Evolutionary conservation across 1,140 invertebrate species (phyloP), one percentile per base, ranked within the genome.

Genomic region (Hyles vespertilio): DNA sequence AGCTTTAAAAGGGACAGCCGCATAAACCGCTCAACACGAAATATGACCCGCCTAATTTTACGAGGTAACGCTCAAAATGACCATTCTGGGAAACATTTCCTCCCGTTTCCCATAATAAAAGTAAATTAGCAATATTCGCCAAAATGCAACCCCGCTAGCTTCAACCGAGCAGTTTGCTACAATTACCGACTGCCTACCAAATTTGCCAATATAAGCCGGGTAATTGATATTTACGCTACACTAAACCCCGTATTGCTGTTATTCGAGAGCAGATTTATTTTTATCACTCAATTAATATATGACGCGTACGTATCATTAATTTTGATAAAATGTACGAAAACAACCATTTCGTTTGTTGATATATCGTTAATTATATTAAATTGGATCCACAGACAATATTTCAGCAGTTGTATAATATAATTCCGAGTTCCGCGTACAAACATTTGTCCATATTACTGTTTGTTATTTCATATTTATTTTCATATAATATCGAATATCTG

Each of bases 201-300:
- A 82, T 80, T 74, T 74, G 61, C 74, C 73, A 69, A 77, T 81
- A 77, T 71, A 68, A 70, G 64, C 64, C 58, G 51, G 59, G 66
- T 82, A 85, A 85, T 85, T 83, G 82, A 85, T 85, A 85, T 85
- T 85, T 85, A 83, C 77, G 77, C 71, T 60, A 65, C 75, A 79
- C 77, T 81, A 74, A 78, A 67, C 70, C 57, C 63, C 58, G 53
- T 51, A 59, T 59, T 56, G 43, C 43, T 55, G 52, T 36, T 36
- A 43, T 54, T 51, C 44, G 49, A 33, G 45, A 34, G 47, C 52
- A 58, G 65, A 75, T 72, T 70, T 69, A 70, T 74, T 57, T 69
- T 67, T 65, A 65, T 65, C 60, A 62, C 59, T 70, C 61, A 69
- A 70, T 73, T 68, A 61, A 69, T 68, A 65, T 70, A 72, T 68